These are phyloP conservation scores for Atopsyche davidsoni DNA, from an alignment of 1,140 invertebrate species.

Conservation along the genomic window DNA sequence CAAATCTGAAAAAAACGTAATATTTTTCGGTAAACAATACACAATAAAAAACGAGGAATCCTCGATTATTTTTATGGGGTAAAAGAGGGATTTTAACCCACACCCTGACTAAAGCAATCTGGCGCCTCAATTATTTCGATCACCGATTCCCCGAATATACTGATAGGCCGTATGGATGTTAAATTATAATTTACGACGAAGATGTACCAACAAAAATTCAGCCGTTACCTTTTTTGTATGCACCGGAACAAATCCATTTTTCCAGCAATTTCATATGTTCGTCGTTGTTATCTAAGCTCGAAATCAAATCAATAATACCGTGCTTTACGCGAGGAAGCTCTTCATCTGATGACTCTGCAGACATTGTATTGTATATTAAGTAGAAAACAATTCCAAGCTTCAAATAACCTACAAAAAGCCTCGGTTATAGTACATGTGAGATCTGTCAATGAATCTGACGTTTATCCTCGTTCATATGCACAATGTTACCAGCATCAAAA, in stretches of 20 bases:
- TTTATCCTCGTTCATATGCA: too few species aligned
- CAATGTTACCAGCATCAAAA: too few species aligned
- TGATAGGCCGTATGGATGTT: not conserved
- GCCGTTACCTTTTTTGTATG: not conserved
- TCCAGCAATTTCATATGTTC: too few species aligned
- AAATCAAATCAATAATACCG: too few species aligned
- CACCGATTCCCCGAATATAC: not conserved
- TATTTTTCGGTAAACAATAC: not conserved
- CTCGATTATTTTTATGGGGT: not conserved
- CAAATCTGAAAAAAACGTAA: slow-evolving; percentile 37
- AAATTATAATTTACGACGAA: not conserved
- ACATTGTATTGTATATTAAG: too few species aligned
- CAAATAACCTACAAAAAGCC: too few species aligned
- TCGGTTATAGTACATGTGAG: too few species aligned
- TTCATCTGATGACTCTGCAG: too few species aligned
- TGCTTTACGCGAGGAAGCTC: too few species aligned
- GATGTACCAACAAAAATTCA: not conserved
- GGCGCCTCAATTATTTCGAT: not conserved
- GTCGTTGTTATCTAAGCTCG: too few species aligned
- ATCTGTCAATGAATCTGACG: too few species aligned
- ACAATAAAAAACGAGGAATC: not conserved
- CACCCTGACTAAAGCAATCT: not conserved
- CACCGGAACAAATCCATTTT: not conserved
- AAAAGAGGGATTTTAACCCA: not conserved
- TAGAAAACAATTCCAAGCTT: too few species aligned